Percentiles rank a stretch among this genome's conserved stretches.
Conservation (phyloP, 2,113 vertebrate species). For the Phoenicopterus ruber region DNA sequence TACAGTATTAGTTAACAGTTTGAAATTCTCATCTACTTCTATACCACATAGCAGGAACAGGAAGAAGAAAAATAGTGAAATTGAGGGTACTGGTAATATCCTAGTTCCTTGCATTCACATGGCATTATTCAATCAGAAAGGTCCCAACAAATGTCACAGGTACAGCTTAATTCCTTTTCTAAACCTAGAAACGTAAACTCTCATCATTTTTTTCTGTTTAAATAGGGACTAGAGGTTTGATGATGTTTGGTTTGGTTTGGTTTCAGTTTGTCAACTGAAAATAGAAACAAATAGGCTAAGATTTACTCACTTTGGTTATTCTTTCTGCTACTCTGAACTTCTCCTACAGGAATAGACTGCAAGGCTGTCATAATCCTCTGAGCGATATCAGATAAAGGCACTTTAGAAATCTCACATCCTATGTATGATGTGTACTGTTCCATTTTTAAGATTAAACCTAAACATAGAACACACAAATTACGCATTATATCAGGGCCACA, state of each 20-base stretch:
- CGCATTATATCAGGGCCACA: background rate
- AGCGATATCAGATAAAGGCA: slow-evolving; percentile 81
- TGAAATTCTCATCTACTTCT: background rate
- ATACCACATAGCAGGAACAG: background rate
- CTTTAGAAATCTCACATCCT: slow-evolving; percentile 69
- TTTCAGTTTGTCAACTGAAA: slow-evolving; percentile 4
- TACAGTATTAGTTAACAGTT: background rate
- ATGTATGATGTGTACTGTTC: slow-evolving; percentile 60
- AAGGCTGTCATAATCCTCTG: slow-evolving; percentile 85
- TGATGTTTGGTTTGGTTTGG: background rate
- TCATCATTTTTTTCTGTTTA: background rate
- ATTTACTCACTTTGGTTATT: slow-evolving; percentile 70
- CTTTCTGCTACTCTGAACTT: slow-evolving; percentile 42
- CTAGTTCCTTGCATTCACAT: background rate
- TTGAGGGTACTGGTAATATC: background rate
- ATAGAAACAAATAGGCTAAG: background rate
- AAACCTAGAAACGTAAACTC: background rate
- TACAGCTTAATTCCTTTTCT: background rate
- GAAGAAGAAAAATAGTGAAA: background rate
- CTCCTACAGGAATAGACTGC: slow-evolving; percentile 50
- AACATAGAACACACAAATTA: slow-evolving; percentile 52
- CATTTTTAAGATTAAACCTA: slow-evolving; percentile 75
- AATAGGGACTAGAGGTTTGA: background rate
- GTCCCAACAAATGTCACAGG: background rate
- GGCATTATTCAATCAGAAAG: background rate